phyloP scores from a whole-genome alignment of 1,140 invertebrate genomes.

The Ptiloglossa arizonensis region DNA sequence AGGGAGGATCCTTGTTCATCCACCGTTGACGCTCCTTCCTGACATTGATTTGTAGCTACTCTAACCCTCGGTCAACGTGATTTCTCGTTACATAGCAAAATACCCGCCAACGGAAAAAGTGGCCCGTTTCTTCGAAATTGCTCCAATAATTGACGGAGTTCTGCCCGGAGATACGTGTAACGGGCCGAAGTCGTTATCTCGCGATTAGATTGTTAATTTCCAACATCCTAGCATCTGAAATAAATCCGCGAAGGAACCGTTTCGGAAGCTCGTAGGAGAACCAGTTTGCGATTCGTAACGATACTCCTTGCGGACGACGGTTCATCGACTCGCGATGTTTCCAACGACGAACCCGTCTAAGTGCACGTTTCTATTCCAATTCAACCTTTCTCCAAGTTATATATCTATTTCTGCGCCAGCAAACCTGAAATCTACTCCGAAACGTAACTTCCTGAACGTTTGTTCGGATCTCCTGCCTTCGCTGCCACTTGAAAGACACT shows the following conservation, averaged over 20 bases:
- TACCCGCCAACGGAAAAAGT: conserved; percentile 27
- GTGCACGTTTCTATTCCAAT: background rate
- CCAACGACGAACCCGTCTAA: no score
- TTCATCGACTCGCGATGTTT: no score
- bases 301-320: no score
- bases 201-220: conserved; percentile 31
- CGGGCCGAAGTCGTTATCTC: conserved; percentile 14
- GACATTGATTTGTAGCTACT: conserved; percentile 27
- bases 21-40: background rate
- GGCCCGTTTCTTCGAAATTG: conserved; percentile 23
- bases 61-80: background rate
- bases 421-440: no score
- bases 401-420: no score
- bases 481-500: no score
- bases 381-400: background rate
- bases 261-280: background rate
- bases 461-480: no score
- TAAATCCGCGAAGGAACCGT: background rate
- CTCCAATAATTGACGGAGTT: conserved; percentile 22
- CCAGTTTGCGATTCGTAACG: no score
- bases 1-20: background rate
- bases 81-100: conserved; percentile 15
- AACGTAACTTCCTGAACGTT: no score
- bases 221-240: conserved; percentile 7
- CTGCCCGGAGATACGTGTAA: background rate